These are phyloP conservation scores for Leucoptera coffeella DNA, from an alignment of 2,888 invertebrate species.

Conservation along the genomic window DNA sequence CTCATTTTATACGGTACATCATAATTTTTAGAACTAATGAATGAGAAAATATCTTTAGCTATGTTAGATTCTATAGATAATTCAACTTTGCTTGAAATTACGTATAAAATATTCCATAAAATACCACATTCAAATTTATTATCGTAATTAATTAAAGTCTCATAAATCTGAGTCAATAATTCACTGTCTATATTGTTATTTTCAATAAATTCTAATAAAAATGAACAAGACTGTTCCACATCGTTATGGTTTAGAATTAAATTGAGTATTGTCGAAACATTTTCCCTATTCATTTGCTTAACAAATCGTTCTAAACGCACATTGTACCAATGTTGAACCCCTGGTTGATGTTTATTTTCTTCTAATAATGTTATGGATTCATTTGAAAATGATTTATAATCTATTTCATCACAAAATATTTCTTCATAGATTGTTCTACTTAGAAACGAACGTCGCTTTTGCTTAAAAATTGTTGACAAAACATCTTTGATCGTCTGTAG, in stretches of 20 bases:
- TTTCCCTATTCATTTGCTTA: slow-evolving; percentile 12
- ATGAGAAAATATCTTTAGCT: no score
- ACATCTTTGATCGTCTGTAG: slow-evolving; percentile 11
- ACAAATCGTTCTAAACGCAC: slow-evolving; percentile 15
- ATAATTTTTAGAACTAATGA: no score
- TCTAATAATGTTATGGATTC: slow-evolving; percentile 6
- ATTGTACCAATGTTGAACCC: slow-evolving; percentile 21
- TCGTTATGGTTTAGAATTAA: slow-evolving; percentile 14
- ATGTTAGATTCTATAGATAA: no score
- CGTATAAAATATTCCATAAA: slow-evolving; percentile 24
- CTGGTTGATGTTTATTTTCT: slow-evolving; percentile 14
- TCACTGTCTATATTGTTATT: not conserved
- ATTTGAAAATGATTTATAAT: no score
- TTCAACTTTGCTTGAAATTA: no score
- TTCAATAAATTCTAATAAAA: slow-evolving; percentile 14
- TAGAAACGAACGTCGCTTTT: slow-evolving; percentile 18
- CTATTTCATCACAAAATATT: slow-evolving; percentile 10
- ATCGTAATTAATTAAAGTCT: slow-evolving; percentile 14
- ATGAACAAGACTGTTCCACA: slow-evolving; percentile 17
- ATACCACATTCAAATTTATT: slow-evolving; percentile 13
- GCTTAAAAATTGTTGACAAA: slow-evolving; percentile 10
- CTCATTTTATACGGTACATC: slow-evolving; percentile 17
- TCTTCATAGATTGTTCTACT: slow-evolving; percentile 18
- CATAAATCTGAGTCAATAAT: slow-evolving; percentile 8
- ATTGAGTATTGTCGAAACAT: slow-evolving; percentile 14